Evolutionary conservation across 2,888 invertebrate genomes (phyloP).

Genomic region (Onchidella celtica): DNA sequence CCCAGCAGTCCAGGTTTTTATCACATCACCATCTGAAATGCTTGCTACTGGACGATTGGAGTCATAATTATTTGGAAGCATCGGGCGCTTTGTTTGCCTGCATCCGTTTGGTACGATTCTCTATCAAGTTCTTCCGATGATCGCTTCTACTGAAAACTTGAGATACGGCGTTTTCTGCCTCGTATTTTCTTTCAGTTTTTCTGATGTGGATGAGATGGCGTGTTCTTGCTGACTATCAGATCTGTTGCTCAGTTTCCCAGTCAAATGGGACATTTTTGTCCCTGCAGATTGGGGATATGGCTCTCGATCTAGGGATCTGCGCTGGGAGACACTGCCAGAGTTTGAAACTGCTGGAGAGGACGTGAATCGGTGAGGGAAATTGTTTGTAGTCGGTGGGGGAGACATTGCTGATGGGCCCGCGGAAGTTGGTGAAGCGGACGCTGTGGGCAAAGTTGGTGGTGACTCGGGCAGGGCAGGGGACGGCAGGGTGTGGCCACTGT

Average conservation of each 20-base stretch:
- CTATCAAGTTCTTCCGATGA: constrained; percentile 56
- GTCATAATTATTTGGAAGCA: too few species aligned
- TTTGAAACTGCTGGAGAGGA: neutral
- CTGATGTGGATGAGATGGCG: neutral
- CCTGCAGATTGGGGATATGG: neutral
- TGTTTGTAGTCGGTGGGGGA: constrained; percentile 2
- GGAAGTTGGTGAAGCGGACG: neutral
- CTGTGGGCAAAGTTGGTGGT: neutral
- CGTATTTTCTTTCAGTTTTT: neutral
- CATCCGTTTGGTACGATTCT: too few species aligned
- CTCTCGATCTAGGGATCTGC: neutral
- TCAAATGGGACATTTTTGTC: neutral
- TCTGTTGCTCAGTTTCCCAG: neutral
- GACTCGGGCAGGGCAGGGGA: neutral
- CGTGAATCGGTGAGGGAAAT: neutral
- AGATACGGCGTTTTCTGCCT: constrained; percentile 45
- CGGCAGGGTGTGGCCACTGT: neutral
- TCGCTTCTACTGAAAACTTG: constrained; percentile 66
- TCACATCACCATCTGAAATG: too few species aligned
- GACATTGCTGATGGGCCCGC: constrained; percentile 18
- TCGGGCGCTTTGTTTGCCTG: too few species aligned
- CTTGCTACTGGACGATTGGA: too few species aligned
- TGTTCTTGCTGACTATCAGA: neutral
- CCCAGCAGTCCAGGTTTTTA: too few species aligned
- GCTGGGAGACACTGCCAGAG: neutral